phyloP scores from a whole-genome alignment of 92 coral and sea anemone genomes.

The Umimayanthus chanpuru region DNA sequence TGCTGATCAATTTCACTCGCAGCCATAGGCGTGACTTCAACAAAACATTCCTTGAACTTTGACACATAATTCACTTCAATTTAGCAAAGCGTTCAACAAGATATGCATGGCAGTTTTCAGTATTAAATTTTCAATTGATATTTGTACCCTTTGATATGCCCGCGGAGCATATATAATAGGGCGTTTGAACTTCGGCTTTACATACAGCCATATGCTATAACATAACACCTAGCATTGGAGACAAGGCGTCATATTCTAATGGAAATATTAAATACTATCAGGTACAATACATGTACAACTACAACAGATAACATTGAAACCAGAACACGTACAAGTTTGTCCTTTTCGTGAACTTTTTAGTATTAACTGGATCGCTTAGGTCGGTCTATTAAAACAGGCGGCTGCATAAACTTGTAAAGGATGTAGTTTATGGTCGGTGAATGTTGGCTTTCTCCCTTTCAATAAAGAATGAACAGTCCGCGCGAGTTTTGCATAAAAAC shows the following conservation, averaged over 20 bases:
- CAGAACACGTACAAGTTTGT: background rate
- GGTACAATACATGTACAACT: background rate
- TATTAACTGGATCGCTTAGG: too few species aligned
- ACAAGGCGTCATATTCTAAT: background rate
- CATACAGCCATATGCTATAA: background rate
- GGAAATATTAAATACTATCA: background rate
- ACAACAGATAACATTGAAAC: too few species aligned
- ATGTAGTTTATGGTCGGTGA: too few species aligned
- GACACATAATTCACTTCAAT: constrained; percentile 10
- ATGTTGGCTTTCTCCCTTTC: background rate
- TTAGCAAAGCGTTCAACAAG: background rate
- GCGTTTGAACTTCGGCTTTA: too few species aligned
- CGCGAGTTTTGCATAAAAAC: too few species aligned
- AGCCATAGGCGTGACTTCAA: background rate
- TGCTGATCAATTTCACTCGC: background rate
- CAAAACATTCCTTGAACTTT: constrained; percentile 8
- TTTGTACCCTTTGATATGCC: background rate
- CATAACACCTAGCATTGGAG: too few species aligned
- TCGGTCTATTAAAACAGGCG: too few species aligned
- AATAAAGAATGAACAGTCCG: background rate
- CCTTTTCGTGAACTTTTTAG: background rate
- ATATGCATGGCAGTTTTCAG: background rate
- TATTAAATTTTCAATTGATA: background rate
- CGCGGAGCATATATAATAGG: background rate
- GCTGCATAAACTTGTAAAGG: background rate